Conservation (phyloP, 2,888 invertebrate genomes). For the Drosophila gaucha region DNA sequence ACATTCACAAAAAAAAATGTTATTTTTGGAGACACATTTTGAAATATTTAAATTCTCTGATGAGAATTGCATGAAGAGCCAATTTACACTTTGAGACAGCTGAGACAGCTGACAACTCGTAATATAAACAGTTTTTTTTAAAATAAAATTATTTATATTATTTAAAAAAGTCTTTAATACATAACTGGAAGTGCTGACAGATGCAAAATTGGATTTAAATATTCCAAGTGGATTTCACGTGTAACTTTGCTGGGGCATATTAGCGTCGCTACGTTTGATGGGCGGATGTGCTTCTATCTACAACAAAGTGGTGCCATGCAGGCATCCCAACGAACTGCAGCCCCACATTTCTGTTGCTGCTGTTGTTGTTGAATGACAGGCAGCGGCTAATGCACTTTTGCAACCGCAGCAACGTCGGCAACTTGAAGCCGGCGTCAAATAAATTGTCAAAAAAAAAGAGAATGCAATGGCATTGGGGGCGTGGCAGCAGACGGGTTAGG, state of each 20-base stretch:
- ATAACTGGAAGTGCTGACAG: too few relatives aligned
- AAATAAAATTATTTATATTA: not conserved
- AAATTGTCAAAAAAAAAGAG: conserved; percentile 68
- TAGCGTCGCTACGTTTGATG: conserved; percentile 1
- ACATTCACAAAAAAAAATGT: too few relatives aligned
- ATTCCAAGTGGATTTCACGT: not conserved
- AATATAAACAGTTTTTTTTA: too few relatives aligned
- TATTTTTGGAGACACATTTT: too few relatives aligned
- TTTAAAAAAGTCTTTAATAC: not conserved
- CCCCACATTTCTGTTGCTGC: conserved; percentile 9
- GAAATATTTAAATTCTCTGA: too few relatives aligned
- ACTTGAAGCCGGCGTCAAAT: conserved; percentile 77
- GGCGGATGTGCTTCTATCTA: too few relatives aligned
- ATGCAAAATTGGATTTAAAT: not conserved
- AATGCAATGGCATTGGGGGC: conserved; percentile 40
- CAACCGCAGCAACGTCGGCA: conserved; percentile 82
- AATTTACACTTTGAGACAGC: too few relatives aligned
- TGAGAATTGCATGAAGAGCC: too few relatives aligned
- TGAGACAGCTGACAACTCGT: too few relatives aligned
- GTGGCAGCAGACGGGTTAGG: not conserved
- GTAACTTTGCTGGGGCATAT: not conserved
- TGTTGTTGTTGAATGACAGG: conserved; percentile 62
- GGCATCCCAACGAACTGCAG: too few relatives aligned
- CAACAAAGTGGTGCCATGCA: conserved; percentile 14
- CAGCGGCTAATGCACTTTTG: conserved; percentile 84